Evolutionary conservation across 2,113 vertebrate genomes (phyloP).

Genomic region (Pelvicachromis taeniatus): DNA sequence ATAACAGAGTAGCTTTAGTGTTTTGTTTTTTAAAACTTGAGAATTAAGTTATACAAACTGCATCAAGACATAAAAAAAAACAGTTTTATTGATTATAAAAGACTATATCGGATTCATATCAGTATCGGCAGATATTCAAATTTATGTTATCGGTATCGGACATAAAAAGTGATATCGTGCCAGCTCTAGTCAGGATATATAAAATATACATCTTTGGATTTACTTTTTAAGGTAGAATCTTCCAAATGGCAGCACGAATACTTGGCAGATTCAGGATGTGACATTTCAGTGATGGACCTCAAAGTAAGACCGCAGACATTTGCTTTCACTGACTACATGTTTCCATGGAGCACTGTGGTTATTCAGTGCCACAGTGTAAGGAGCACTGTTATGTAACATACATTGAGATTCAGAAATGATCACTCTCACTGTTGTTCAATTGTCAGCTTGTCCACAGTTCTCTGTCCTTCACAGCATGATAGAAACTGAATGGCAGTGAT

Average conservation of each 20-base stretch:
- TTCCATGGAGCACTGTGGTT: neutral
- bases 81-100: no score
- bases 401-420: constrained; percentile 37
- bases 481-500: neutral
- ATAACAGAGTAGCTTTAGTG: no score
- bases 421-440: constrained; percentile 24
- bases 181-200: neutral
- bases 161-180: no score
- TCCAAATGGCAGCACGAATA: neutral
- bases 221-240: neutral
- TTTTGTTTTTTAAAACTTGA: no score
- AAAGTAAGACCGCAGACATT: constrained; percentile 27
- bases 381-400: constrained; percentile 26
- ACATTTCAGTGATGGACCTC: constrained; percentile 11
- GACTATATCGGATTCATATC: no score
- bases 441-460: constrained; percentile 5
- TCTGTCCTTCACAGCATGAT: neutral
- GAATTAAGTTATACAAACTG: no score
- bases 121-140: no score
- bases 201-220: neutral
- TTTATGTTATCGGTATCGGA: no score
- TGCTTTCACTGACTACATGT: constrained; percentile 7
- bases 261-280: constrained; percentile 1
- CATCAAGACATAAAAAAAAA: no score
- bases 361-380: neutral